A percentile compares a stretch with the other conserved stretches of the same genome.
Conservation (phyloP, 2,888 invertebrate species). For the Cistogaster globosa region DNA sequence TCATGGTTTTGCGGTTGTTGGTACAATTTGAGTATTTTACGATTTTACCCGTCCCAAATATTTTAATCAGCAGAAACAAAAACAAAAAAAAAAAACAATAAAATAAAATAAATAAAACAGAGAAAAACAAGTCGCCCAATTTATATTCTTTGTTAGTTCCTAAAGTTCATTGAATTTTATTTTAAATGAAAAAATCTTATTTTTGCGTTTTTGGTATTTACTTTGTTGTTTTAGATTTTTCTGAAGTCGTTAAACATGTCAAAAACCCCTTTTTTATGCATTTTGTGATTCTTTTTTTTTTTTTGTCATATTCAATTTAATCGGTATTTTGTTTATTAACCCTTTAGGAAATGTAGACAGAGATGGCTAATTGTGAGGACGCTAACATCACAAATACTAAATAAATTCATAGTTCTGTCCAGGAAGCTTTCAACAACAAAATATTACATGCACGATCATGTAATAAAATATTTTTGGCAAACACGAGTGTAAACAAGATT, state of each 20-base stretch:
- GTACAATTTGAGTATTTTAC: constrained; percentile 27
- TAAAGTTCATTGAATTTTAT: constrained; percentile 52
- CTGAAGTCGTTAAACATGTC: constrained; percentile 58
- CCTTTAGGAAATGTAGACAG: no score
- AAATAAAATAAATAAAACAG: no score
- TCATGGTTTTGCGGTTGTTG: constrained; percentile 38
- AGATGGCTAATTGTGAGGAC: no score
- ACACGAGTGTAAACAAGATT: no score
- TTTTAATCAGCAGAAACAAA: constrained; percentile 47
- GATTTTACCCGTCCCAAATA: constrained; percentile 24
- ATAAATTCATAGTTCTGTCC: no score
- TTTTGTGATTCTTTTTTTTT: constrained; percentile 33
- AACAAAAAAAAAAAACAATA: constrained; percentile 4
- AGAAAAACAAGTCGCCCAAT: constrained; percentile 18
- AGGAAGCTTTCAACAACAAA: no score
- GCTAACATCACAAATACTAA: no score
- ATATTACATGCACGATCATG: no score
- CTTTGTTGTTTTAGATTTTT: constrained; percentile 59
- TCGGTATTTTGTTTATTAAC: not conserved
- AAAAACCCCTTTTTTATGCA: not conserved
- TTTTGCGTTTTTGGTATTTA: constrained; percentile 38
- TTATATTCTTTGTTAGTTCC: constrained; percentile 61
- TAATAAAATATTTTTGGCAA: no score
- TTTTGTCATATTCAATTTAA: constrained; percentile 35
- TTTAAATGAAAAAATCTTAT: no score